These are phyloP conservation scores for Pandion haliaetus DNA, from an alignment of 2,113 vertebrate genomes.

Conservation along the genomic window DNA sequence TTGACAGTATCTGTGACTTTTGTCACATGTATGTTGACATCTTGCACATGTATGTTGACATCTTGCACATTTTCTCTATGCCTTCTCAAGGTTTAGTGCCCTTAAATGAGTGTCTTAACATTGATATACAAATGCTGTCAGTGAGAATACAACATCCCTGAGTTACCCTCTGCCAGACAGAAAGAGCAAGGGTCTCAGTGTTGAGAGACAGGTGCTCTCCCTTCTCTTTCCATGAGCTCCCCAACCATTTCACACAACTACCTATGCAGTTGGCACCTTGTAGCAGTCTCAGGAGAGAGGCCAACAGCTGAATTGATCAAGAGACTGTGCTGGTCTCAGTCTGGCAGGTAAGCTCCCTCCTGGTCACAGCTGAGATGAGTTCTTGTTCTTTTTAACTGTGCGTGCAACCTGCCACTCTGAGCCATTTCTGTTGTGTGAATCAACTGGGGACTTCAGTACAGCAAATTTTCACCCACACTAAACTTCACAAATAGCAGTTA, in stretches of 20 bases:
- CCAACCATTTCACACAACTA: not conserved
- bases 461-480: not conserved
- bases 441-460: not conserved
- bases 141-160: not conserved
- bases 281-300: not conserved
- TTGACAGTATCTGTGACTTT: not conserved
- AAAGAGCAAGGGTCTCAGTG: not conserved
- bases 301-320: not conserved
- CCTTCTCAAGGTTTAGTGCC: not conserved
- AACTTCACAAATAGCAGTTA: not conserved
- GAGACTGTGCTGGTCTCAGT: not conserved
- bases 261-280: not conserved
- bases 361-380: not conserved
- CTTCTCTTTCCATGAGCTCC: not conserved
- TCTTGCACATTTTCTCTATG: not conserved
- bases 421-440: not conserved
- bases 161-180: not conserved
- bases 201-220: rapidly evolving
- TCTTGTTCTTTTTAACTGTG: not conserved
- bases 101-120: not conserved
- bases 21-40: rapidly evolving
- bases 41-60: not conserved
- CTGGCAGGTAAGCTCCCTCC: not conserved
- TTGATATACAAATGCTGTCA: not conserved
- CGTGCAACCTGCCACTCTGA: not conserved